Percentiles rank a stretch among this genome's conserved stretches.
These are phyloP conservation scores for Crocodylus rhombifer DNA, from an alignment of 2,797 vertebrate genomes.

Conservation along the genomic window DNA sequence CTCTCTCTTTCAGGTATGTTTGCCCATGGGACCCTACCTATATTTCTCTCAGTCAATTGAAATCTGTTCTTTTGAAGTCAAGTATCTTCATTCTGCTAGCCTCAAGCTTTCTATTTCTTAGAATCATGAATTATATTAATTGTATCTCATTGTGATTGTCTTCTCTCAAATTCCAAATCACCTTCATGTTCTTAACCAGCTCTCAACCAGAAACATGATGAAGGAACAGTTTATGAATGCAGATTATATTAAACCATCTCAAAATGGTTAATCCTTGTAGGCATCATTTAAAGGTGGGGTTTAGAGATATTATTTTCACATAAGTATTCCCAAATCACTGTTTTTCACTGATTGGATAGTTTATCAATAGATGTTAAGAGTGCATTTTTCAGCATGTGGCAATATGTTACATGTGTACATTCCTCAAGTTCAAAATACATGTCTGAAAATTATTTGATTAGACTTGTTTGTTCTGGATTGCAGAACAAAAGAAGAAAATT, in stretches of 20 bases:
- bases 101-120: not conserved
- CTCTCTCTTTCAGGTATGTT: no score
- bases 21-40: no score
- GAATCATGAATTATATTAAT: not conserved
- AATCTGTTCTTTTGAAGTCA: no score
- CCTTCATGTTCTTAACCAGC: no score
- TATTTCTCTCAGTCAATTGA: no score
- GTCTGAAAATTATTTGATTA: conserved; percentile 63
- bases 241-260: not conserved
- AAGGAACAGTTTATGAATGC: not conserved
- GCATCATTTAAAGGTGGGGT: conserved; percentile 24
- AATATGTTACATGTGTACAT: conserved; percentile 26
- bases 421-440: conserved; percentile 58
- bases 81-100: no score
- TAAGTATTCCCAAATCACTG: conserved; percentile 15
- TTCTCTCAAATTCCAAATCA: not conserved
- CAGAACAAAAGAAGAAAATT: conserved; percentile 56
- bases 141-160: not conserved
- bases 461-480: conserved; percentile 38
- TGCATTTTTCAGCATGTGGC: conserved; percentile 24
- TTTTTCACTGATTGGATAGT: conserved; percentile 3
- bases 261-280: not conserved
- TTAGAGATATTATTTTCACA: not conserved
- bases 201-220: not conserved
- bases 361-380: conserved; percentile 55